A percentile compares a stretch with the other conserved stretches of the same genome.
Conservation (phyloP, 2,797 vertebrate genomes). For the Champsocephalus esox region DNA sequence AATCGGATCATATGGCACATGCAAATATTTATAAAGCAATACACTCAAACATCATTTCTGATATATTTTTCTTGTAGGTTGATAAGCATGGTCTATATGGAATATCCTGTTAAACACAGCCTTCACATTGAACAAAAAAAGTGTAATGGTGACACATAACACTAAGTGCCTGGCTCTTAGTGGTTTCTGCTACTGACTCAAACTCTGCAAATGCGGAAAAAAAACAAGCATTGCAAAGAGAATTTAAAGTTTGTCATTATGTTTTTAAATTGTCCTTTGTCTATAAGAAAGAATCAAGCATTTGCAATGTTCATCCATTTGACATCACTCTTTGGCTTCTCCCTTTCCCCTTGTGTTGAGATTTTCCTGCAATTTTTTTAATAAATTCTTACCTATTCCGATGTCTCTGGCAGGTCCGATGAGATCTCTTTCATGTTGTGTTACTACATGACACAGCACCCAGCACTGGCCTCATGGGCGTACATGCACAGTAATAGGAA, state of each 20-base stretch:
- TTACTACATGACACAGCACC: background rate
- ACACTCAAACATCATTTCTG: background rate
- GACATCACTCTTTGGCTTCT: too few species aligned
- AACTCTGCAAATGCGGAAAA: background rate
- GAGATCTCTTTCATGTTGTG: background rate
- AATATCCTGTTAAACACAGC: too few species aligned
- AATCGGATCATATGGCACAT: background rate
- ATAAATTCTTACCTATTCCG: conserved; percentile 24
- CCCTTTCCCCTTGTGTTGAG: too few species aligned
- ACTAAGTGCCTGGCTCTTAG: background rate
- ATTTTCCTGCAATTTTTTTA: too few species aligned
- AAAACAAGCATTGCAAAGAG: background rate
- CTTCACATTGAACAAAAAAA: background rate
- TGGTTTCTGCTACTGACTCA: background rate
- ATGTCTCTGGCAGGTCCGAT: background rate
- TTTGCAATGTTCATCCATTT: background rate
- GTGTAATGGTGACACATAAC: background rate
- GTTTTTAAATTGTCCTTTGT: background rate
- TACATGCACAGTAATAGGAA: conserved; percentile 41
- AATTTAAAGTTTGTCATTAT: background rate
- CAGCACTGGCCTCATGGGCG: background rate
- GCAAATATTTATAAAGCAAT: background rate
- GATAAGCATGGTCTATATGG: background rate
- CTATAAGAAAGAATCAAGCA: background rate
- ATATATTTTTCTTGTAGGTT: background rate